Percentiles rank a stretch among this genome's conserved stretches.
Evolutionary conservation across 2,888 invertebrate genomes (phyloP).

Genomic region (Polylopha cassiicola): DNA sequence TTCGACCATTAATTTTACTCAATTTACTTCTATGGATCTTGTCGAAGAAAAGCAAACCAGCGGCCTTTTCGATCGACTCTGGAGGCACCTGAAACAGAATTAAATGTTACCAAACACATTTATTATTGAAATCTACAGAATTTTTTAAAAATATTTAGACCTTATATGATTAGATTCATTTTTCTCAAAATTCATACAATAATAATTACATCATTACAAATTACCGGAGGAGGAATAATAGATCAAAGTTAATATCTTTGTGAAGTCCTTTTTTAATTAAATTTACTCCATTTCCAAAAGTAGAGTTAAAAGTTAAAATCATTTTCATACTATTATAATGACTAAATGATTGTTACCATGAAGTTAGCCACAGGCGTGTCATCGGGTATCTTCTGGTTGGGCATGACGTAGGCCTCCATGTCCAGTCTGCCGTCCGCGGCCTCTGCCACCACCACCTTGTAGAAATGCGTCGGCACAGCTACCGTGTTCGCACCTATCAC

Average conservation of each 20-base stretch:
- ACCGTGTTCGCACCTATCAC: constrained; percentile 95
- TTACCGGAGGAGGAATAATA: no score
- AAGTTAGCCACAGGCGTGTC: constrained; percentile 85
- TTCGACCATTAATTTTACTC: constrained; percentile 87
- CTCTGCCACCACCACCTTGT: constrained; percentile 93
- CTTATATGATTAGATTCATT: no score
- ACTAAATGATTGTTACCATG: constrained; percentile 71
- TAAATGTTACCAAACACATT: constrained; percentile 1
- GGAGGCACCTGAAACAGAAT: constrained; percentile 87
- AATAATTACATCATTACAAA: no score
- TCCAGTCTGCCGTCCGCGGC: constrained; percentile 83
- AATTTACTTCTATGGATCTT: constrained; percentile 85
- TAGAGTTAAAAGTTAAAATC: no score
- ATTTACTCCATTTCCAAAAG: no score
- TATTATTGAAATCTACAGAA: background rate
- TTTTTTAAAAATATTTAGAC: no score
- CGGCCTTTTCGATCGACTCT: constrained; percentile 92
- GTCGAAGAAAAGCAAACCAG: constrained; percentile 95
- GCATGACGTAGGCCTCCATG: constrained; percentile 96
- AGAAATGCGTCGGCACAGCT: constrained; percentile 99
- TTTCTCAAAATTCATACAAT: no score
- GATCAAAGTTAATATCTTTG: no score
- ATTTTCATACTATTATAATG: background rate
- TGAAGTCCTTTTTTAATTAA: no score
- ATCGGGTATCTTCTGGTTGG: constrained; percentile 91